phyloP scores from a whole-genome alignment of 2,797 vertebrate genomes.

The Tarsius wallacei region DNA sequence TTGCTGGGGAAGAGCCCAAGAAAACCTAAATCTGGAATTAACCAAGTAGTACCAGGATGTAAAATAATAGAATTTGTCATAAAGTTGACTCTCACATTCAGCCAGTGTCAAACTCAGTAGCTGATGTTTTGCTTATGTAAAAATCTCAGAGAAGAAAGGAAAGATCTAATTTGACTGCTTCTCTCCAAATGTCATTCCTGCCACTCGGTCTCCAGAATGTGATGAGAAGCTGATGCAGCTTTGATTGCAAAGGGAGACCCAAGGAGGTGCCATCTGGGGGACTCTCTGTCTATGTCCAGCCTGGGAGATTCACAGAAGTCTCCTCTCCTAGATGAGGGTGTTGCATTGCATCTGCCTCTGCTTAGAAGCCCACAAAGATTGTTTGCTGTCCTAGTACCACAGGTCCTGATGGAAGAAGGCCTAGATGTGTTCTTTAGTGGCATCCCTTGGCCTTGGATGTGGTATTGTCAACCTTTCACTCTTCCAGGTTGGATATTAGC shows the following conservation, averaged over 20 bases:
- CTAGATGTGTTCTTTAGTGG: background rate
- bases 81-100: background rate
- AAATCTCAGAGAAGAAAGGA: conserved; percentile 13
- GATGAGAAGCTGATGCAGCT: background rate
- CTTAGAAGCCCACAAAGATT: background rate
- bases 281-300: background rate
- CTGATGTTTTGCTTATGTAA: conserved; percentile 14
- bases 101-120: background rate
- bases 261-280: background rate
- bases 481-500: background rate
- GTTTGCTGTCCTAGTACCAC: background rate
- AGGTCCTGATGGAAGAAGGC: background rate
- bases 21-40: conserved; percentile 36
- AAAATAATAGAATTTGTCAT: conserved; percentile 54
- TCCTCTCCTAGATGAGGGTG: background rate
- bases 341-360: background rate
- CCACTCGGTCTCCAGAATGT: background rate
- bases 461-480: background rate
- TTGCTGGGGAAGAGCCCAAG: background rate
- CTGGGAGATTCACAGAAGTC: background rate
- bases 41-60: background rate
- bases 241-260: background rate
- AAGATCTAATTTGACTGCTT: background rate
- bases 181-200: background rate
- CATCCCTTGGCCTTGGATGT: background rate